Conservation (phyloP, 2,113 vertebrate genomes). For the Mirza zaza region DNA sequence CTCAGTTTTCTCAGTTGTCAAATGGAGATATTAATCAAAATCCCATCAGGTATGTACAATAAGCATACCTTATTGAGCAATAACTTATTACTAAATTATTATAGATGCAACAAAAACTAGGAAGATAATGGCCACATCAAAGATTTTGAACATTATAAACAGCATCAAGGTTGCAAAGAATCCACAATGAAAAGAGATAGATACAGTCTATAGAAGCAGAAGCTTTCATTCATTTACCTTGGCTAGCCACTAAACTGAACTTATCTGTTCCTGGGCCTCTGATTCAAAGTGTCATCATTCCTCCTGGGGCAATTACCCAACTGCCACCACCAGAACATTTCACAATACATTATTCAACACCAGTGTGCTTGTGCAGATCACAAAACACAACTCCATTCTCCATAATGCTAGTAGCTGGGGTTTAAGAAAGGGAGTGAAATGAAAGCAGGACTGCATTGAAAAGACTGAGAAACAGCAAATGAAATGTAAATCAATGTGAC, state of each 20-base stretch:
- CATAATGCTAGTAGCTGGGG: background rate
- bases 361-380: background rate
- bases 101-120: background rate
- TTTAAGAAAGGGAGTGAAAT: background rate
- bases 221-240: background rate
- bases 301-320: background rate
- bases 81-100: background rate
- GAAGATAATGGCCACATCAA: background rate
- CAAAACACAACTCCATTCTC: background rate
- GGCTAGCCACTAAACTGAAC: background rate
- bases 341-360: background rate
- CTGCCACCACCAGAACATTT: background rate
- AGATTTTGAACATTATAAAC: background rate
- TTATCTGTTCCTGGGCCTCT: background rate
- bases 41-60: background rate
- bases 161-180: background rate
- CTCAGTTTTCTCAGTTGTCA: background rate
- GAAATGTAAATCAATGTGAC: background rate
- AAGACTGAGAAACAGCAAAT: background rate
- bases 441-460: background rate
- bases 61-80: background rate
- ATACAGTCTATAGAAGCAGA: background rate
- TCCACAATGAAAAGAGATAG: background rate
- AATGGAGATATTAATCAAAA: background rate
- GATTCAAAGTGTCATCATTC: constrained; percentile 8